phyloP scores from a whole-genome alignment of 2,797 vertebrate genomes.

The Periparus ater region DNA sequence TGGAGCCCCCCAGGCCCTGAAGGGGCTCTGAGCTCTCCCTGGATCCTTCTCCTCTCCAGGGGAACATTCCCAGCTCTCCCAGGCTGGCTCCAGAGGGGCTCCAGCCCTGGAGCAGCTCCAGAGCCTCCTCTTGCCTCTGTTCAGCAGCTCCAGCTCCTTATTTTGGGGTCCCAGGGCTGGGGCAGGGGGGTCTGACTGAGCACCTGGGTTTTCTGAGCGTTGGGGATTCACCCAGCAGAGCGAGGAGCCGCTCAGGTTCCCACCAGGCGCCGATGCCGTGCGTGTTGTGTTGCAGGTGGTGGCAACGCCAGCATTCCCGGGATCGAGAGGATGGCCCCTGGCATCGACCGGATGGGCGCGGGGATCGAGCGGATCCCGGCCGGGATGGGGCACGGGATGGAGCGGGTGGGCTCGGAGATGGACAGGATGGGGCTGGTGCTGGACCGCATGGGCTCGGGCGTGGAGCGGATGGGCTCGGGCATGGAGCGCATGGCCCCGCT shows the following conservation, averaged over 20 bases:
- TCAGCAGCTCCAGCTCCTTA: background rate
- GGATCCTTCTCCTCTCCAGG: too few species aligned
- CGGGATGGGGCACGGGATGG: constrained; percentile 80
- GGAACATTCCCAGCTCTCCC: background rate
- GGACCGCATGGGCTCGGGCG: constrained; percentile 83
- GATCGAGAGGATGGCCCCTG: constrained; percentile 84
- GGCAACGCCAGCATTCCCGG: constrained; percentile 85
- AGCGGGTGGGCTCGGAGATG: constrained; percentile 85
- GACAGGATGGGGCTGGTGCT: constrained; percentile 90
- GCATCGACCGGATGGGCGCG: constrained; percentile 85
- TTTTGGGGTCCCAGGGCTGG: background rate
- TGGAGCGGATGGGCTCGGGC: constrained; percentile 85
- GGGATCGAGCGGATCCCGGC: constrained; percentile 83
- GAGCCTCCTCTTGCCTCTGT: background rate
- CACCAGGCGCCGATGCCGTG: background rate
- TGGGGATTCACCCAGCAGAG: background rate
- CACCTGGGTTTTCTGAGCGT: accelerated
- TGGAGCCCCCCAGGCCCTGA: background rate
- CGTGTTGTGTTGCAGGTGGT: constrained; percentile 62
- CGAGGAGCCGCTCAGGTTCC: background rate
- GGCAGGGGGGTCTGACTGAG: background rate
- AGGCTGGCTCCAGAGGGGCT: background rate
- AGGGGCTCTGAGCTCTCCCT: background rate
- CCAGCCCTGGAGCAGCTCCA: accelerated
- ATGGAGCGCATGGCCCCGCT: constrained; percentile 88